phyloP scores from a whole-genome alignment of 2,797 vertebrate species.

The Schizopygopsis malacanthus region DNA sequence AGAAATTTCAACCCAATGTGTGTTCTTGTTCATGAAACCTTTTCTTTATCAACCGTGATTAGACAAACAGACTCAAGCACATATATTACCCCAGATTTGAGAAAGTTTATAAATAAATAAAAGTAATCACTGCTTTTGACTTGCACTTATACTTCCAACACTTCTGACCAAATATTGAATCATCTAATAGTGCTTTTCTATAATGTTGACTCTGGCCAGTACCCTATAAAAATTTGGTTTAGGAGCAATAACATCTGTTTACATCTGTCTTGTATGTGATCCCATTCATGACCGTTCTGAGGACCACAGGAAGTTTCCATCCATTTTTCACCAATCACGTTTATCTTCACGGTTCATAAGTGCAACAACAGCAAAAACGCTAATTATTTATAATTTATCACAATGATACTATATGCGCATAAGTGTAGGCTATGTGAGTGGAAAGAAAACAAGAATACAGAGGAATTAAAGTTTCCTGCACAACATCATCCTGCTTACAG shows the following conservation, averaged over 20 bases:
- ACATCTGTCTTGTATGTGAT: neutral
- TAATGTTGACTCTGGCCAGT: neutral
- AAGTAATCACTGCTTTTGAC: neutral
- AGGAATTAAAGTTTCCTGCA: neutral
- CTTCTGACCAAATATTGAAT: neutral
- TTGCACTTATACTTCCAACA: neutral
- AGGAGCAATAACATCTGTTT: neutral
- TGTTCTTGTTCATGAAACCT: conserved; percentile 38
- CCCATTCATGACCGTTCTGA: neutral
- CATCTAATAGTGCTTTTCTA: neutral
- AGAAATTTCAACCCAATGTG: conserved; percentile 64
- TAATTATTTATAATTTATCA: neutral
- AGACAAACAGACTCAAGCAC: neutral
- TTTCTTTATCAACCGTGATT: neutral
- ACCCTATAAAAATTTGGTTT: neutral
- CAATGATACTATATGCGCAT: neutral
- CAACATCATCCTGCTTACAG: neutral
- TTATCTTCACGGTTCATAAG: neutral
- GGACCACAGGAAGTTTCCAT: conserved; percentile 34
- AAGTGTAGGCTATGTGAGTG: neutral
- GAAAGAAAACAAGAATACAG: neutral
- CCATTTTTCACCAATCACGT: neutral
- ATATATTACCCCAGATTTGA: neutral
- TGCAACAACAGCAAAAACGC: conserved; percentile 5
- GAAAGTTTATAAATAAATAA: neutral